phyloP scores from a whole-genome alignment of 2,113 vertebrate genomes.

The Rhynchopsitta pachyrhyncha region DNA sequence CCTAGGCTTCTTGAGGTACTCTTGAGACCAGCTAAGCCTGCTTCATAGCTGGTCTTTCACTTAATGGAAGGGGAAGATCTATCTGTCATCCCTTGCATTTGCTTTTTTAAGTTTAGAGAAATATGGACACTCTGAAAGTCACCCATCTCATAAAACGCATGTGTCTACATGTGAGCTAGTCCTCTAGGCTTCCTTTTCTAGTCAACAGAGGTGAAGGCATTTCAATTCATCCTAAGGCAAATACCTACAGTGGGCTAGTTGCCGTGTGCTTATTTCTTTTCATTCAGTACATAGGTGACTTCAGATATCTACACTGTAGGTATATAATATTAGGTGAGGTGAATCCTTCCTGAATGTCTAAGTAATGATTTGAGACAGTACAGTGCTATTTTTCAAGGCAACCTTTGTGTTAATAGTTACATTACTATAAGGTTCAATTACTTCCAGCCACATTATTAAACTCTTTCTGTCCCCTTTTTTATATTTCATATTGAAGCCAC shows the following conservation, averaged over 20 bases:
- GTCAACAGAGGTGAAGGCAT: neutral
- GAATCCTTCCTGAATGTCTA: neutral
- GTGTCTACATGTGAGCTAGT: neutral
- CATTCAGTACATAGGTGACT: neutral
- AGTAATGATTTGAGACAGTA: neutral
- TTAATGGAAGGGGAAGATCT: neutral
- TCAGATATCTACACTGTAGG: neutral
- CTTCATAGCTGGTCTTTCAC: neutral
- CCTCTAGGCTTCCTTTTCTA: neutral
- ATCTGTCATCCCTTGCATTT: neutral
- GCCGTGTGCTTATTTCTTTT: neutral
- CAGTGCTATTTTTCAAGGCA: neutral
- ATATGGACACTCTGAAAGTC: neutral
- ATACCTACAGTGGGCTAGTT: neutral
- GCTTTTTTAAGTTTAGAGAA: neutral
- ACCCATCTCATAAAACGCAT: neutral
- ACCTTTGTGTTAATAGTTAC: neutral
- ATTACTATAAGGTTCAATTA: neutral
- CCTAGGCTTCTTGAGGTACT: neutral
- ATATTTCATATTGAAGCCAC: neutral
- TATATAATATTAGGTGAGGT: neutral
- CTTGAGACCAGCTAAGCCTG: neutral
- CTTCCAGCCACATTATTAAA: neutral
- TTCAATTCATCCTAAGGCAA: neutral
- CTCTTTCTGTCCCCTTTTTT: neutral